Conservation (phyloP, 1,140 invertebrate genomes). For the Colletes latitarsis region DNA sequence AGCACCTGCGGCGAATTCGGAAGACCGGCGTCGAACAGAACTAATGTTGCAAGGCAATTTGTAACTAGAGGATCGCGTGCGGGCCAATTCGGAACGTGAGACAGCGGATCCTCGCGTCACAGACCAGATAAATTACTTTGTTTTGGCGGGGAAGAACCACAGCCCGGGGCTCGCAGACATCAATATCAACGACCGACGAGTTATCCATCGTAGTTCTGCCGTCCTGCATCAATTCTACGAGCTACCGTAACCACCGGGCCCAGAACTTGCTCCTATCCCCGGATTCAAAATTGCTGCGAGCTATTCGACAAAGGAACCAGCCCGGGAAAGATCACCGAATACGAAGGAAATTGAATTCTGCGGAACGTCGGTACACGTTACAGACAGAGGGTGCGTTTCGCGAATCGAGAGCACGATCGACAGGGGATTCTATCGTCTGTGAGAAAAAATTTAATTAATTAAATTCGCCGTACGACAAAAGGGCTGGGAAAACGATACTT, state of each 20-base stretch:
- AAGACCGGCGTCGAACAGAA: constrained; percentile 51
- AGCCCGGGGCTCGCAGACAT: constrained; percentile 43
- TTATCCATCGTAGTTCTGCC: constrained; percentile 25
- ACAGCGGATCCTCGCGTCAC: constrained; percentile 50
- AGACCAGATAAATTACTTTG: constrained; percentile 63
- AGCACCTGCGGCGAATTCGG: constrained; percentile 56
- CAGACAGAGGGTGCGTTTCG: no score
- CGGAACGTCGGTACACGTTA: no score
- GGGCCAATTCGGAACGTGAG: constrained; percentile 43
- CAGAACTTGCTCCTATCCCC: no score
- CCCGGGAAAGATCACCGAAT: no score
- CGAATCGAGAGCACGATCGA: no score
- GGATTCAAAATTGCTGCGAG: no score
- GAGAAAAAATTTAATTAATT: no score
- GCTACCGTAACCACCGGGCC: background rate
- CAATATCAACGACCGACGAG: constrained; percentile 56
- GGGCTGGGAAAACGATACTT: no score
- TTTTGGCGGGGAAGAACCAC: constrained; percentile 52
- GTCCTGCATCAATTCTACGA: background rate
- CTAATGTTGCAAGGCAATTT: constrained; percentile 55
- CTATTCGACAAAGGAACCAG: no score
- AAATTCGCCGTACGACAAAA: background rate
- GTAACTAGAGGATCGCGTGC: constrained; percentile 46
- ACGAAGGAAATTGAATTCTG: no score
- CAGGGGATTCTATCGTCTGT: no score